phyloP scores from a whole-genome alignment of 2,888 invertebrate genomes.

The Esperia sulphurella region DNA sequence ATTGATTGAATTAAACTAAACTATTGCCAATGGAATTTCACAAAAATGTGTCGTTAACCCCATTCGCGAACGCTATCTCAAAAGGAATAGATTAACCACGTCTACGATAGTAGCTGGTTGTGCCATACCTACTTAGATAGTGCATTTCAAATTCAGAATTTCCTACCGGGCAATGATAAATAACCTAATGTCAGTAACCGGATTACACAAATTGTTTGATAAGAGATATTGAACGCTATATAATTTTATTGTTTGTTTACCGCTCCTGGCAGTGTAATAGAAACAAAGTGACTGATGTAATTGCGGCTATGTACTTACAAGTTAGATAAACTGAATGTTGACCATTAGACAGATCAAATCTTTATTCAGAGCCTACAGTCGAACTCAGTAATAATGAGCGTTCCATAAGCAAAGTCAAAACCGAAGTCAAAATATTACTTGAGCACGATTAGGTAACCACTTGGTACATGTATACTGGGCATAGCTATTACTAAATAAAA shows the following conservation, averaged over 20 bases:
- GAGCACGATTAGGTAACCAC: too few species aligned
- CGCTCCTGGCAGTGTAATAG: not conserved
- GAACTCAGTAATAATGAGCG: too few species aligned
- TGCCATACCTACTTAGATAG: slow-evolving; percentile 24
- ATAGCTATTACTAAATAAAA: too few species aligned
- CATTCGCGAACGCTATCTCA: slow-evolving; percentile 21
- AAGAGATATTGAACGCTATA: not conserved
- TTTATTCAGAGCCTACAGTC: too few species aligned
- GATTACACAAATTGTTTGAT: slow-evolving; percentile 5
- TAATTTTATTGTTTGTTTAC: not conserved
- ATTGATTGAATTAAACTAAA: too few species aligned
- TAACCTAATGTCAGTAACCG: slow-evolving; percentile 6
- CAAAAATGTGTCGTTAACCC: slow-evolving; percentile 32
- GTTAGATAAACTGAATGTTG: too few species aligned
- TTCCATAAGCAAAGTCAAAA: too few species aligned
- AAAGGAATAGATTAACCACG: slow-evolving; percentile 37
- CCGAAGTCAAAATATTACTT: too few species aligned
- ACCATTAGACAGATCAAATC: too few species aligned
- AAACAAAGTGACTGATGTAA: too few species aligned
- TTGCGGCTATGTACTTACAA: too few species aligned
- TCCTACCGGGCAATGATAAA: not conserved
- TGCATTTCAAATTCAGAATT: slow-evolving; percentile 8
- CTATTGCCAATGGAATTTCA: not conserved
- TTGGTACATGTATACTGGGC: too few species aligned
- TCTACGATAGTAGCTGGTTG: slow-evolving; percentile 21